phyloP scores from a whole-genome alignment of 2,888 invertebrate species.

The Xestoiulus laeticollis region DNA sequence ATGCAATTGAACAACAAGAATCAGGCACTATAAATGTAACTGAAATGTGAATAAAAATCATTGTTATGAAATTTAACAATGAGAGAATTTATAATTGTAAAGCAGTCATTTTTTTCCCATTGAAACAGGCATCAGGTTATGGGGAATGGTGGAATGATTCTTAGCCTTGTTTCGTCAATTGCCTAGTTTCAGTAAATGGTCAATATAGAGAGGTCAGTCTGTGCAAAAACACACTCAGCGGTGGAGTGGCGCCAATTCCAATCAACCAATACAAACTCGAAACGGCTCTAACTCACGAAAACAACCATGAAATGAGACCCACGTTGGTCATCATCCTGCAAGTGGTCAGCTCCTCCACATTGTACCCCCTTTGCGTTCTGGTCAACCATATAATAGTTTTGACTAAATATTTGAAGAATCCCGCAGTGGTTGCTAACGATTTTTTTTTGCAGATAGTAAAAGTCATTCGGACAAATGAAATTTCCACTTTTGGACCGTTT shows the following conservation, averaged over 20 bases:
- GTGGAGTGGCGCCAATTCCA: background rate
- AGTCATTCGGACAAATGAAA: background rate
- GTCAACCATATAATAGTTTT: slow-evolving; percentile 30
- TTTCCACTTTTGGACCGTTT: background rate
- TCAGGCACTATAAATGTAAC: no score
- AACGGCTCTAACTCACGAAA: background rate
- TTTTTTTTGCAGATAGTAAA: background rate
- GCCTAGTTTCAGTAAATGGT: background rate
- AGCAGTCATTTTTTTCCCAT: no score
- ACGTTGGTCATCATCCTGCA: background rate
- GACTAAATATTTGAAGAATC: slow-evolving; percentile 35
- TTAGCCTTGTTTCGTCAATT: no score
- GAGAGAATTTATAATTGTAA: no score
- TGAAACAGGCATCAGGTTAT: no score
- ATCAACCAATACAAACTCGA: background rate
- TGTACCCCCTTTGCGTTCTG: background rate
- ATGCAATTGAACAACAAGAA: background rate
- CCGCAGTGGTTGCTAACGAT: background rate
- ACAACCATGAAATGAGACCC: slow-evolving; percentile 6
- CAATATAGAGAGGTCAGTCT: background rate
- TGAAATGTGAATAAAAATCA: no score
- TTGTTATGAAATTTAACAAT: no score
- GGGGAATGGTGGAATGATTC: no score
- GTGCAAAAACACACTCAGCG: background rate
- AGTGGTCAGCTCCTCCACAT: background rate